These are phyloP conservation scores for Charadrius vociferus DNA, from an alignment of 2,113 vertebrate genomes.

Conservation along the genomic window DNA sequence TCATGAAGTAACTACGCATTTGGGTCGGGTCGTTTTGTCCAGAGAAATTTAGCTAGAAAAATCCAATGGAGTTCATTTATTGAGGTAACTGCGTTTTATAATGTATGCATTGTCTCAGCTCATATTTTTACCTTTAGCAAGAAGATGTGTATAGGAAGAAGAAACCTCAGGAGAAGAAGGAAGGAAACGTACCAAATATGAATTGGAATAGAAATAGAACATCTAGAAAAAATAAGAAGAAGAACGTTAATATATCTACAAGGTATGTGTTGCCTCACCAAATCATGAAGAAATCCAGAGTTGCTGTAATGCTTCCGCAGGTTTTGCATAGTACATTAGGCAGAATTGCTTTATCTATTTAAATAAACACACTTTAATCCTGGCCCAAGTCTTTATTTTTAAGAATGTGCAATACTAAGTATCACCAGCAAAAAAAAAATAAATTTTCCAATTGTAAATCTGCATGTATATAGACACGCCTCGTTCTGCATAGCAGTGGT, in stretches of 20 bases:
- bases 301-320: background rate
- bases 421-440: background rate
- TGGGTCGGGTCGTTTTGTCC: background rate
- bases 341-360: background rate
- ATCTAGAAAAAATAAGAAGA: conserved; percentile 88
- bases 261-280: conserved; percentile 60
- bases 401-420: background rate
- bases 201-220: conserved; percentile 86
- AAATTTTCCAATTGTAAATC: background rate
- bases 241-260: conserved; percentile 57
- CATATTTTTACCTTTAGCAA: conserved; percentile 64
- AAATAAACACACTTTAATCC: background rate
- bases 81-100: background rate
- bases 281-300: background rate
- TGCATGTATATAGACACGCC: background rate
- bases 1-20: conserved; percentile 20
- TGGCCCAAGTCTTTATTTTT: background rate
- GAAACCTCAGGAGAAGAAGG: conserved; percentile 83
- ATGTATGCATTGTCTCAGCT: background rate
- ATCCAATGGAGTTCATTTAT: background rate
- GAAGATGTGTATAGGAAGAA: conserved; percentile 82
- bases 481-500: background rate
- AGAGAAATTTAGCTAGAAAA: background rate
- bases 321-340: background rate
- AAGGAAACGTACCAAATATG: conserved; percentile 73